phyloP scores from a whole-genome alignment of 2,113 vertebrate species.

The Microtus montanus region DNA sequence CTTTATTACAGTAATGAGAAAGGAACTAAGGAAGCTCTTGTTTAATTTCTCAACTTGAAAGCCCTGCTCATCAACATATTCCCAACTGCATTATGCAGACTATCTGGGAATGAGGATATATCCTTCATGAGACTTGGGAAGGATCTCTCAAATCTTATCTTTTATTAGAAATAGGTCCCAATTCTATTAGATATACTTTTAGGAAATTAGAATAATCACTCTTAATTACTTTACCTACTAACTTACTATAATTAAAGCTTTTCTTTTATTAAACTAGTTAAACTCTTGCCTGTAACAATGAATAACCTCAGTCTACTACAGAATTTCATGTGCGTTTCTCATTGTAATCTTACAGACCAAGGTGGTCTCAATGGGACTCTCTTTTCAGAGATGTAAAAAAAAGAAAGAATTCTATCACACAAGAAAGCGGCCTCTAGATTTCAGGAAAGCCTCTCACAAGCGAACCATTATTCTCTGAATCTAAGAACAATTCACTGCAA shows the following conservation, averaged over 20 bases:
- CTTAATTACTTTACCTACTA: conserved; percentile 40
- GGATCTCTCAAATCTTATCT: not conserved
- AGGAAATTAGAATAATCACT: not conserved
- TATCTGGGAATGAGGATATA: not conserved
- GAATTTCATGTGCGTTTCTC: conserved; percentile 2
- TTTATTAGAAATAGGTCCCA: conserved; percentile 50
- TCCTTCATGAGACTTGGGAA: not conserved
- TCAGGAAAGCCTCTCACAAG: not conserved
- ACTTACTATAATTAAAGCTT: conserved; percentile 43
- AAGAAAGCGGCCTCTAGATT: conserved; percentile 20
- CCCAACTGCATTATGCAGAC: not conserved
- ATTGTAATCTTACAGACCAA: not conserved
- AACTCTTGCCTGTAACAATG: conserved; percentile 39
- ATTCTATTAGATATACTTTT: conserved; percentile 35
- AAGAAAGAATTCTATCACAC: conserved; percentile 30
- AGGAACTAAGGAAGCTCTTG: not conserved
- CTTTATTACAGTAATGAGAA: not conserved
- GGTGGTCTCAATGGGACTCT: not conserved
- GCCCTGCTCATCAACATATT: not conserved
- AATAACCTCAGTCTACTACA: not conserved
- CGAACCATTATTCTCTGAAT: not conserved
- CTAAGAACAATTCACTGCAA: not conserved
- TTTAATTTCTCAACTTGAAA: not conserved
- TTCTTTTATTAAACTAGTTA: conserved; percentile 44
- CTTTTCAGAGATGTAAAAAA: not conserved